Evolutionary conservation across 2,113 vertebrate species (phyloP), one percentile per base, ranked within the genome.

Genomic region (Scatophagus argus): DNA sequence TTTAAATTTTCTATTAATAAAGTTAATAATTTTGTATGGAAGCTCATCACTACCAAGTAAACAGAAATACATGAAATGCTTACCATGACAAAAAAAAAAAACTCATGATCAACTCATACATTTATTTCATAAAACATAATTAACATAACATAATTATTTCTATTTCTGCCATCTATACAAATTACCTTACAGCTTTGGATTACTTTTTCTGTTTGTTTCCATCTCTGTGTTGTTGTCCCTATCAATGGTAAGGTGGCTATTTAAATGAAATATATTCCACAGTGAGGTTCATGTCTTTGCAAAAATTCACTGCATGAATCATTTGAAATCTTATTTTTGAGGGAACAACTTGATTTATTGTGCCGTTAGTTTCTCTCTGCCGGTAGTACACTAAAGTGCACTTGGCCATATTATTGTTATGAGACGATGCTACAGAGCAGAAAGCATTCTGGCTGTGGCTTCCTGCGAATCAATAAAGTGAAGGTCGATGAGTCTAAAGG

Each of bases 391-490:
- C 29, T 19, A 3, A 52, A 51, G 31, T 60, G 46, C 34, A 39
- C 32, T 80, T 11, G 44, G 68, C 69, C 36, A 49, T 49, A 14
- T 6, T 9, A 32, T 17, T 39, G n/a, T 60, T 11, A 29, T 16
- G 39, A 63, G 1, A 27, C 16, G 0, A 17, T 7, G 17, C 46
- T 11, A 31, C 1, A 47, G 52, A 61, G 34, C 34, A 61, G 52
- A 74, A 23, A 68, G 47, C 23, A 38, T 52, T 56, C 21, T 46
- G 52, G 49, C 7, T 3, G 23, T 44, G 43, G 59, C 43, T 74
- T 62, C 5, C 38, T n/a, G 14, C 1, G 4, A 47, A 79, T 84
- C 78, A 67, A 68, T 84, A 73, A 46, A 49, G n/a, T 23, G 61
- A 82, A 80, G 73, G 75, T 56, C 27, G 1, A 63, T 54, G 16